Evolutionary conservation across 2,113 vertebrate species (phyloP).

Genomic region (Eira barbara): DNA sequence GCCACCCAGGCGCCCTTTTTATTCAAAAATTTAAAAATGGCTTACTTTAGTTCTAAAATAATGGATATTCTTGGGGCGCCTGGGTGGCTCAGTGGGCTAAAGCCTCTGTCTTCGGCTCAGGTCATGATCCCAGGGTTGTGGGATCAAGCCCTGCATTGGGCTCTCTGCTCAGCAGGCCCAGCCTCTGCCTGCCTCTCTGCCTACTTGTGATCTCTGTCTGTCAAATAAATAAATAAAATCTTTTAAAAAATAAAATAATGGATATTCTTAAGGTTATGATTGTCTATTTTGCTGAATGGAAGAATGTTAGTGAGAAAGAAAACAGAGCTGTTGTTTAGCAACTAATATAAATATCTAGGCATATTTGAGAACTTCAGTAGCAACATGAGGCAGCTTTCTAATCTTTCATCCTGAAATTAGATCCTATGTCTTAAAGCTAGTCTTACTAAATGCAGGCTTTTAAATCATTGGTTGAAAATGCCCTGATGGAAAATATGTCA

Average conservation of each 20-base stretch:
- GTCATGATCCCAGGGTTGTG: no score
- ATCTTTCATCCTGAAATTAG: slow-evolving; percentile 33
- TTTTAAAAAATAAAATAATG: no score
- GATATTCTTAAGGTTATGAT: background rate
- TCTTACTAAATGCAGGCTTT: background rate
- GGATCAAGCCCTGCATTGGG: no score
- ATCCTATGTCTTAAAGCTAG: background rate
- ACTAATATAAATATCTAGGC: slow-evolving; percentile 20
- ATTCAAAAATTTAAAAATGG: background rate
- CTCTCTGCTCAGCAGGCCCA: no score
- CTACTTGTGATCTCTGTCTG: no score
- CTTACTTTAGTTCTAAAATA: background rate
- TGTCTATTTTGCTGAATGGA: background rate
- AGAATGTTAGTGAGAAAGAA: slow-evolving; percentile 20
- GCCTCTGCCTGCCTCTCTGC: no score
- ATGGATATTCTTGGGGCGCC: background rate
- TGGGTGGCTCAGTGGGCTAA: no score
- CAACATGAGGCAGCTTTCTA: slow-evolving; percentile 6
- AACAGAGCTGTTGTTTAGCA: background rate
- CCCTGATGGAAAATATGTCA: background rate
- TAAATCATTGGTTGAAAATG: slow-evolving; percentile 31
- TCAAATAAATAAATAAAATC: no score
- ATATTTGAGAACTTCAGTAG: background rate
- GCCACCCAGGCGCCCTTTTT: background rate
- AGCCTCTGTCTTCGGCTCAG: no score